These are phyloP conservation scores for Spizaetus ornatus DNA, from an alignment of 2,113 vertebrate genomes.

Conservation along the genomic window DNA sequence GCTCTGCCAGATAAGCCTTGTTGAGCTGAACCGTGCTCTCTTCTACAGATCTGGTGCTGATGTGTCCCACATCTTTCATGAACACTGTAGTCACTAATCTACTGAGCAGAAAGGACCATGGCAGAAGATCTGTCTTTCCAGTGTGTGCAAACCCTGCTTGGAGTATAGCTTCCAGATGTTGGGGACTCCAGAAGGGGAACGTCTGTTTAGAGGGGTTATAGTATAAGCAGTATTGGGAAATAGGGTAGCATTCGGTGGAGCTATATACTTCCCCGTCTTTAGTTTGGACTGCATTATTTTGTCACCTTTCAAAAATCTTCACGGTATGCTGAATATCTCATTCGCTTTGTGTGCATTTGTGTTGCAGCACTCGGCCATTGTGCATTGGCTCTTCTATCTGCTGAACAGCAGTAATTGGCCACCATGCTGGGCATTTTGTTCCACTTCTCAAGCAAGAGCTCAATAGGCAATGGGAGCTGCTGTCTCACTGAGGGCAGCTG, in stretches of 20 bases:
- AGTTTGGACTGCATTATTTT: not conserved
- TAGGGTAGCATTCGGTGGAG: no score
- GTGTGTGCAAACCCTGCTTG: not conserved
- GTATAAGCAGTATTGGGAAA: not conserved
- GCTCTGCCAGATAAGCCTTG: not conserved
- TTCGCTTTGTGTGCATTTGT: not conserved
- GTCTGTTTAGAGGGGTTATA: not conserved
- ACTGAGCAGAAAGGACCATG: not conserved
- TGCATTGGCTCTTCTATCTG: not conserved
- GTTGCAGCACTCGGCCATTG: not conserved
- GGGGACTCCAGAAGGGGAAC: not conserved
- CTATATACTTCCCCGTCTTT: not conserved
- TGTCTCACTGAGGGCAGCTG: not conserved
- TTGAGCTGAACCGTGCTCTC: not conserved
- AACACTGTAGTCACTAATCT: not conserved
- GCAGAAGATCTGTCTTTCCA: not conserved
- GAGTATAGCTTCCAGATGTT: not conserved
- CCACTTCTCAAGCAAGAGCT: not conserved
- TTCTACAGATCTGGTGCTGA: not conserved
- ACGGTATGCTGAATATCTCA: fast-evolving
- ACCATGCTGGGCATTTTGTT: fast-evolving
- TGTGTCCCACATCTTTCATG: not conserved
- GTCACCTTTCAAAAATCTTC: not conserved
- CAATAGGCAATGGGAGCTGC: not conserved
- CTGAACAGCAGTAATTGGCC: not conserved